Percentiles rank a stretch among this genome's conserved stretches.
Evolutionary conservation across 2,888 invertebrate genomes (phyloP).

Genomic region (Rotaria socialis): DNA sequence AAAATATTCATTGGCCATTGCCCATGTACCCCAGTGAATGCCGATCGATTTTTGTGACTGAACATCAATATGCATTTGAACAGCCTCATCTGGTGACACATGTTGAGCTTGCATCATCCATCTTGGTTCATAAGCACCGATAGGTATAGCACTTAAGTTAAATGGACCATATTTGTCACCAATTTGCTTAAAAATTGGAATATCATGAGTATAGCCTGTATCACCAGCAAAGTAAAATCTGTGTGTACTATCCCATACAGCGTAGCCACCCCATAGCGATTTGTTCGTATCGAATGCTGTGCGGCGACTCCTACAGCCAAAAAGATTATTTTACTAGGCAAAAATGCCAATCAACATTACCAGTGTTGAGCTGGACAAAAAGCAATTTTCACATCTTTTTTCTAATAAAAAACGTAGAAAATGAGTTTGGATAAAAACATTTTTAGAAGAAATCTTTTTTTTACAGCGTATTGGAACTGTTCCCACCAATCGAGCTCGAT

Average conservation of each 20-base stretch:
- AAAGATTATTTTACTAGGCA: background rate
- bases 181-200: constrained; percentile 59
- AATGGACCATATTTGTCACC: constrained; percentile 62
- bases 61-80: constrained; percentile 61
- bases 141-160: constrained; percentile 63
- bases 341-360: background rate
- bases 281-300: constrained; percentile 55
- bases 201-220: constrained; percentile 61
- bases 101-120: constrained; percentile 61
- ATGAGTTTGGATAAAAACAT: no score
- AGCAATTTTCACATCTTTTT: background rate
- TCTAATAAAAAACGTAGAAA: background rate
- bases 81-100: constrained; percentile 61
- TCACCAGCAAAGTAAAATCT: constrained; percentile 63
- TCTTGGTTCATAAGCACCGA: constrained; percentile 60
- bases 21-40: constrained; percentile 64
- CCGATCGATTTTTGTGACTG: constrained; percentile 58
- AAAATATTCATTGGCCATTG: constrained; percentile 53
- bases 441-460: background rate
- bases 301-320: constrained; percentile 55
- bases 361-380: constrained; percentile 63
- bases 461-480: background rate
- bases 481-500: background rate
- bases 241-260: constrained; percentile 58
- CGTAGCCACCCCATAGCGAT: constrained; percentile 63